These are phyloP conservation scores for Rallus limicola DNA, from an alignment of 2,113 vertebrate genomes.

Conservation along the genomic window DNA sequence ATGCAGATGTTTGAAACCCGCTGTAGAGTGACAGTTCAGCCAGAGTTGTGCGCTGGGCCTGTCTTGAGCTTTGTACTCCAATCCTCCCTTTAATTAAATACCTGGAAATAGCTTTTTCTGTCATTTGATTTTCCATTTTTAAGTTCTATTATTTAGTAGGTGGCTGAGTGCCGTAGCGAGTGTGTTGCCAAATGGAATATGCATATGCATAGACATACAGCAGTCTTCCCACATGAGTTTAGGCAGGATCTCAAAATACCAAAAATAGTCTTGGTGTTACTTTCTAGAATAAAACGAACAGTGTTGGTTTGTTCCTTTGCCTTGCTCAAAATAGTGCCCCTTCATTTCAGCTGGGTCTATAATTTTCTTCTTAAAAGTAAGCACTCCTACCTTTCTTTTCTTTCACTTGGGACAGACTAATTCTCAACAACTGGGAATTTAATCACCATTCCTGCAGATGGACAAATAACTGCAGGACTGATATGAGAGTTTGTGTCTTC, in stretches of 20 bases:
- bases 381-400: background rate
- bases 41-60: slow-evolving; percentile 46
- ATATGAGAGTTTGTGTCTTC: background rate
- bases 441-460: background rate
- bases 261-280: slow-evolving; percentile 69
- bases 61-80: slow-evolving; percentile 41
- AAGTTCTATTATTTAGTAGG: slow-evolving; percentile 72
- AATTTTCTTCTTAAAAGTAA: slow-evolving; percentile 40
- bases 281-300: slow-evolving; percentile 69
- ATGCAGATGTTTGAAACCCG: slow-evolving; percentile 76
- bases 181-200: slow-evolving; percentile 66
- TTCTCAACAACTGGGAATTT: background rate
- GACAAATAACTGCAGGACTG: background rate
- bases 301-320: slow-evolving; percentile 47
- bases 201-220: slow-evolving; percentile 69
- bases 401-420: background rate
- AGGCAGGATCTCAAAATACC: slow-evolving; percentile 75
- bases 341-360: slow-evolving; percentile 26
- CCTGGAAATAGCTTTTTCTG: slow-evolving; percentile 68
- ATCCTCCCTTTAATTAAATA: slow-evolving; percentile 67
- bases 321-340: slow-evolving; percentile 9
- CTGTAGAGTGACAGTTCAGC: slow-evolving; percentile 71
- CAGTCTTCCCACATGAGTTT: slow-evolving; percentile 70
- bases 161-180: slow-evolving; percentile 59
- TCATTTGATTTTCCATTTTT: slow-evolving; percentile 73